A percentile compares a stretch with the other conserved stretches of the same genome.
Evolutionary conservation across 2,797 vertebrate species (phyloP).

Genomic region (Scyliorhinus canicula): DNA sequence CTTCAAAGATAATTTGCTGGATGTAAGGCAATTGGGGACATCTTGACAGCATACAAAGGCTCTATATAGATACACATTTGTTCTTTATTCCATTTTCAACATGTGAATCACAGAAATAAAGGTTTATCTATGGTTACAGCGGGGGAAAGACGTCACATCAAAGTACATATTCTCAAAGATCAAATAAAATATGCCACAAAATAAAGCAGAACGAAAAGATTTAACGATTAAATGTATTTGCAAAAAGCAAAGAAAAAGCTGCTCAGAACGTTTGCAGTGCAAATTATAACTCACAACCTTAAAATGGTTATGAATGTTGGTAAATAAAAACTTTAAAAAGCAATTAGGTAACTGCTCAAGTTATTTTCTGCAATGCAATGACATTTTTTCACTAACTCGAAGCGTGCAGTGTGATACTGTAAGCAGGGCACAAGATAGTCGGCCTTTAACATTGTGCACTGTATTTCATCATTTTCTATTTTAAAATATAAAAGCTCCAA

Average conservation of each 20-base stretch:
- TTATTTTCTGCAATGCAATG: neutral
- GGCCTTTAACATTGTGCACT: constrained; percentile 1
- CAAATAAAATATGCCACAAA: neutral
- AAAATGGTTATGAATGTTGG: neutral
- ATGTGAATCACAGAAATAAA: neutral
- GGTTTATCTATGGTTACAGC: neutral
- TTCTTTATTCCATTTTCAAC: neutral
- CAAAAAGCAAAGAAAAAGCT: neutral
- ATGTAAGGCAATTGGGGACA: neutral
- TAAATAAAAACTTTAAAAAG: neutral
- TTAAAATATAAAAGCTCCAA: constrained; percentile 16
- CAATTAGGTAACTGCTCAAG: neutral
- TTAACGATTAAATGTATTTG: neutral
- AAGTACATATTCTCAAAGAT: neutral
- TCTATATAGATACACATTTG: neutral
- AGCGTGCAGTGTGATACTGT: neutral
- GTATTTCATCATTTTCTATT: constrained; percentile 26
- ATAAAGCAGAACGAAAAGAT: neutral
- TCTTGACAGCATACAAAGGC: neutral
- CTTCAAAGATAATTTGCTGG: neutral
- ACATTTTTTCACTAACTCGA: neutral
- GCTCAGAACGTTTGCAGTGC: neutral
- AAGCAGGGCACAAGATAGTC: neutral
- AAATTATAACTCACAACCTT: neutral
- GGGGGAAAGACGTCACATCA: neutral